Conservation (phyloP, 2,113 vertebrate species). For the Spheniscus mendiculus region DNA sequence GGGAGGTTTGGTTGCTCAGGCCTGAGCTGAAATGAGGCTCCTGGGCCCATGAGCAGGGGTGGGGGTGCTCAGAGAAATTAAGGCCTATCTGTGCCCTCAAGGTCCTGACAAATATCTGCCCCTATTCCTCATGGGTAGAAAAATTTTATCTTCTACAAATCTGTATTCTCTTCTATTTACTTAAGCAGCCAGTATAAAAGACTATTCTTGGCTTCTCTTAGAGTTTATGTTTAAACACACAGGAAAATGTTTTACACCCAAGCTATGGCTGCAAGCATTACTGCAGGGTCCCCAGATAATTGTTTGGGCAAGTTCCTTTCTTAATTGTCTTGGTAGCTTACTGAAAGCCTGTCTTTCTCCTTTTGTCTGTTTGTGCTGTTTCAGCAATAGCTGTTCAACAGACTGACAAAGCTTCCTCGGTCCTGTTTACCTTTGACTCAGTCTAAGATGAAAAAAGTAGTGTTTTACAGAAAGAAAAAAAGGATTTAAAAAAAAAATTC, state of each 20-base stretch:
- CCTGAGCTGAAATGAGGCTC: background rate
- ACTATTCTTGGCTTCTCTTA: background rate
- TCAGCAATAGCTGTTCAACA: background rate
- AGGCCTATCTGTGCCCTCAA: background rate
- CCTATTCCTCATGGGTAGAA: background rate
- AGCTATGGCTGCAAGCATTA: background rate
- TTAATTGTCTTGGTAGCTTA: background rate
- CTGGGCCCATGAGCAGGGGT: accelerated
- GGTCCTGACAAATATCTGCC: background rate
- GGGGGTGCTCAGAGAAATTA: background rate
- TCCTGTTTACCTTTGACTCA: background rate
- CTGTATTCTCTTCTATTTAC: background rate
- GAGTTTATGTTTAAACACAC: background rate
- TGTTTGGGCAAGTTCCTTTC: background rate
- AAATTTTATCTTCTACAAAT: background rate
- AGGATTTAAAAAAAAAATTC: background rate
- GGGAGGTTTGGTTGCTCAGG: background rate
- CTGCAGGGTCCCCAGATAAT: background rate
- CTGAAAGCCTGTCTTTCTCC: background rate
- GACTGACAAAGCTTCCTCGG: background rate
- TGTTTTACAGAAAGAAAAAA: background rate
- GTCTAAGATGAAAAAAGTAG: background rate
- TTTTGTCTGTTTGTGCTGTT: background rate
- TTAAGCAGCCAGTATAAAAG: background rate
- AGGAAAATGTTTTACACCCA: conserved; percentile 4